Evolutionary conservation across 2,888 invertebrate species (phyloP).

Genomic region (Trisateles emortualis): DNA sequence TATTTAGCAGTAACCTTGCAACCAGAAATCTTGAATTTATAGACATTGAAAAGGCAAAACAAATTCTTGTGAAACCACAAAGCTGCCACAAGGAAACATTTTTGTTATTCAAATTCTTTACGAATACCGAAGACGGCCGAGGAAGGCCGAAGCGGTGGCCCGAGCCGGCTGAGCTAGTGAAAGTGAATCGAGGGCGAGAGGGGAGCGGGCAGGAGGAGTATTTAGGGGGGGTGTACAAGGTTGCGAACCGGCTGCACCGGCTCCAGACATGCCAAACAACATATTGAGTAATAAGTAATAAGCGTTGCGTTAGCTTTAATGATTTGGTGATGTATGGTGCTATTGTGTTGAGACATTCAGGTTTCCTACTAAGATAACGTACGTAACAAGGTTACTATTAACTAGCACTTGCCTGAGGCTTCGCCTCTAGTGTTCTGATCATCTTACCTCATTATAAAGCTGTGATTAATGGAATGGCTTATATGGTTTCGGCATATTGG

Average conservation of each 20-base stretch:
- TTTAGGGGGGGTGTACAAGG: constrained; percentile 67
- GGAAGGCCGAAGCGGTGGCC: constrained; percentile 62
- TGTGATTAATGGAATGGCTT: too few species aligned
- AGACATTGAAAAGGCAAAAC: constrained; percentile 42
- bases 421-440: neutral
- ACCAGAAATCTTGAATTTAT: constrained; percentile 27
- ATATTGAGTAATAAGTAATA: constrained; percentile 81
- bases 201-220: constrained; percentile 28
- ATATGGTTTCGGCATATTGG: too few species aligned
- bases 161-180: constrained; percentile 69
- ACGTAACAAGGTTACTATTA: constrained; percentile 43
- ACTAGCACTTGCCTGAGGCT: neutral
- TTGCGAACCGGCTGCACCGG: constrained; percentile 77
- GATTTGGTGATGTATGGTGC: constrained; percentile 71
- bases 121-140: constrained; percentile 60
- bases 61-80: constrained; percentile 43
- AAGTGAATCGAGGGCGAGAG: constrained; percentile 69
- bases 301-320: constrained; percentile 76
- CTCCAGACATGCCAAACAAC: constrained; percentile 77
- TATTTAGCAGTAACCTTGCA: constrained; percentile 13
- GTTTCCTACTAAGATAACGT: constrained; percentile 50
- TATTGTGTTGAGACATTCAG: constrained; percentile 57
- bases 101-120: constrained; percentile 50
- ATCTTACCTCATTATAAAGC: too few species aligned
- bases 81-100: constrained; percentile 47